phyloP scores from a whole-genome alignment of 1,140 invertebrate genomes.

The Zaprionus capensis region DNA sequence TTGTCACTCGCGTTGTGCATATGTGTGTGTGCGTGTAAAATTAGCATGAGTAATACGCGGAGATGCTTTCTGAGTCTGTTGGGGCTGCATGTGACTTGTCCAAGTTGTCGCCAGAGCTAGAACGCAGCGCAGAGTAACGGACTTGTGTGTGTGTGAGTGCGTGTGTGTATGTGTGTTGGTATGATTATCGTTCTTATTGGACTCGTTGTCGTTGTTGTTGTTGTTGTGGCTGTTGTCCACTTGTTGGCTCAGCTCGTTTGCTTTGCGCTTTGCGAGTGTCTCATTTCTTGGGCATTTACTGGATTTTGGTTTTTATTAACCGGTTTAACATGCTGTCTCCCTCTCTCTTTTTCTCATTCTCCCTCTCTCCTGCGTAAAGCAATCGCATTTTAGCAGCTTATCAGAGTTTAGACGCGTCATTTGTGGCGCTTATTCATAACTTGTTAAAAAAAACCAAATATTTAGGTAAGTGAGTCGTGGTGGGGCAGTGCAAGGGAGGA shows the following conservation, averaged over 20 bases:
- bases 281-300: constrained; percentile 74
- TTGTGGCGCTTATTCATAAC: constrained; percentile 54
- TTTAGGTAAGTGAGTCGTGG: background rate
- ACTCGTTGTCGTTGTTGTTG: constrained; percentile 9
- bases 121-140: constrained; percentile 62
- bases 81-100: constrained; percentile 50
- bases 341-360: constrained; percentile 12
- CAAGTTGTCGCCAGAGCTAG: constrained; percentile 45
- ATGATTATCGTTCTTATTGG: constrained; percentile 20
- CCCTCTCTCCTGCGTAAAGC: constrained; percentile 21
- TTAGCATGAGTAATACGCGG: constrained; percentile 78
- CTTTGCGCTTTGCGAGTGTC: constrained; percentile 51
- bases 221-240: constrained; percentile 31
- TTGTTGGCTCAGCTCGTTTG: constrained; percentile 23
- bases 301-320: constrained; percentile 63
- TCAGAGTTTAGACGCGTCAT: constrained; percentile 47
- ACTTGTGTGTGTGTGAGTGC: background rate
- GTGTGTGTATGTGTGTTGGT: constrained; percentile 4
- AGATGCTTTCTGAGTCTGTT: constrained; percentile 46
- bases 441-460: constrained; percentile 13
- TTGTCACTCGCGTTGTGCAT: constrained; percentile 10
- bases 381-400: constrained; percentile 47
- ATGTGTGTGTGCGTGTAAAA: constrained; percentile 51
- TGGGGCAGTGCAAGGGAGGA: background rate
- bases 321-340: constrained; percentile 52